These are phyloP conservation scores for Drosophila meridionalis DNA, from an alignment of 2,888 invertebrate species.

Conservation along the genomic window DNA sequence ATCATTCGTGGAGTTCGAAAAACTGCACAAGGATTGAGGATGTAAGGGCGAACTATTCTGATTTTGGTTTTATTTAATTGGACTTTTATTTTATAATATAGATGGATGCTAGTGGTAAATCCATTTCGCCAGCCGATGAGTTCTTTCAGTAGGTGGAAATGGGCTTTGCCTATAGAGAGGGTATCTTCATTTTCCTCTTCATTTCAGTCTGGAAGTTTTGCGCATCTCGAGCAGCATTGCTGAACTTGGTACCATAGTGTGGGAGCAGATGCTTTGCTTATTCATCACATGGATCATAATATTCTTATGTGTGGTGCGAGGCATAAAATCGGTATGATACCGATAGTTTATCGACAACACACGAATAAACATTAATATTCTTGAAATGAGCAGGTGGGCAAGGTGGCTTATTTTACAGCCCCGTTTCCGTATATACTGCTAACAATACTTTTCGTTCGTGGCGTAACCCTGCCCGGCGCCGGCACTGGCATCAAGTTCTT, in stretches of 20 bases:
- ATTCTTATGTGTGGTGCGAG: slow-evolving; percentile 93
- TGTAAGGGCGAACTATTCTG: slow-evolving; percentile 44
- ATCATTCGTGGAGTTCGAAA: slow-evolving; percentile 93
- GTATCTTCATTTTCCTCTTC: slow-evolving; percentile 61
- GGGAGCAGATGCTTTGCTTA: slow-evolving; percentile 91
- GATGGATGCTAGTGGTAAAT: slow-evolving; percentile 15
- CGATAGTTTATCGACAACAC: background rate
- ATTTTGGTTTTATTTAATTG: background rate
- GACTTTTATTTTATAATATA: background rate
- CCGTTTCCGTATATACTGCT: slow-evolving; percentile 92
- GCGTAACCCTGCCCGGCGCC: slow-evolving; percentile 92
- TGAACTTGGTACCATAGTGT: slow-evolving; percentile 91
- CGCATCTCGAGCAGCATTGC: slow-evolving; percentile 91
- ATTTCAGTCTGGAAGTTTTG: slow-evolving; percentile 90
- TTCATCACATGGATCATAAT: slow-evolving; percentile 92
- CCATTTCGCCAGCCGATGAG: slow-evolving; percentile 90
- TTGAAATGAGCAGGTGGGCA: slow-evolving; percentile 77
- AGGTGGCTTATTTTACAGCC: slow-evolving; percentile 93
- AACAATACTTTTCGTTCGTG: slow-evolving; percentile 89
- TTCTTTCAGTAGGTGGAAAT: slow-evolving; percentile 90
- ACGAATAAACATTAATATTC: background rate
- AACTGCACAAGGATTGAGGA: slow-evolving; percentile 87
- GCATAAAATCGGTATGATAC: slow-evolving; percentile 89
- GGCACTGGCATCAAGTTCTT: slow-evolving; percentile 91
- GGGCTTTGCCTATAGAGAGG: background rate